These are phyloP conservation scores for Fringilla coelebs DNA, from an alignment of 2,797 vertebrate species.

Conservation along the genomic window DNA sequence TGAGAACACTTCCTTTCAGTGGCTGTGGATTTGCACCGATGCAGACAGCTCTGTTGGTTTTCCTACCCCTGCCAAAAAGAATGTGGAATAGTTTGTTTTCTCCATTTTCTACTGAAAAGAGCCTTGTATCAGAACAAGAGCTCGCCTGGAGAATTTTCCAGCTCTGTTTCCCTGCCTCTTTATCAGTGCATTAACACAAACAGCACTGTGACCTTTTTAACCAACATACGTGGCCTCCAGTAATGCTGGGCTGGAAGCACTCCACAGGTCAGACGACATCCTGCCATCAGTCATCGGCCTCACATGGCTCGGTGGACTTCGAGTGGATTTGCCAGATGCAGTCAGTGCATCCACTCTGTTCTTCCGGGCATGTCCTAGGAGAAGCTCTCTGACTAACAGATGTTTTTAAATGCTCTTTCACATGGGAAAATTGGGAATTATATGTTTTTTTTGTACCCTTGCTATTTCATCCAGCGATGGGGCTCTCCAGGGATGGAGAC, in stretches of 20 bases:
- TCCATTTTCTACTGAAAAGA: background rate
- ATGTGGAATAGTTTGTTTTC: background rate
- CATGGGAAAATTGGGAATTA: conserved; percentile 23
- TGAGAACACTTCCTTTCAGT: background rate
- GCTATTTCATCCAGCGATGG: background rate
- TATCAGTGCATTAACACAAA: conserved; percentile 22
- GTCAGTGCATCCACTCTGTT: background rate
- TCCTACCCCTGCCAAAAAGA: background rate
- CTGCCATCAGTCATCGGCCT: background rate
- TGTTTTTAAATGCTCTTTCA: conserved; percentile 37
- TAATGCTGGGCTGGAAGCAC: background rate
- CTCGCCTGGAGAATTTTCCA: background rate
- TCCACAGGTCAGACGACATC: background rate
- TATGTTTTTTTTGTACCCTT: background rate
- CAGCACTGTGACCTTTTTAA: background rate
- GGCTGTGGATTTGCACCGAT: background rate
- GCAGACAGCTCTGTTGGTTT: background rate
- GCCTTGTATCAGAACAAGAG: background rate
- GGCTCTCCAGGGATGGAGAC: conserved; percentile 50
- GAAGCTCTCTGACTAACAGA: conserved; percentile 23
- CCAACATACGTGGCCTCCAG: background rate
- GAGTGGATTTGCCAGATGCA: background rate
- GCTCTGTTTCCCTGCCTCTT: background rate
- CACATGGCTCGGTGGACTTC: background rate
- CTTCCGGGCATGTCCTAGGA: background rate